Conservation (phyloP, 2,888 invertebrate genomes). For the Andrena minutula region DNA sequence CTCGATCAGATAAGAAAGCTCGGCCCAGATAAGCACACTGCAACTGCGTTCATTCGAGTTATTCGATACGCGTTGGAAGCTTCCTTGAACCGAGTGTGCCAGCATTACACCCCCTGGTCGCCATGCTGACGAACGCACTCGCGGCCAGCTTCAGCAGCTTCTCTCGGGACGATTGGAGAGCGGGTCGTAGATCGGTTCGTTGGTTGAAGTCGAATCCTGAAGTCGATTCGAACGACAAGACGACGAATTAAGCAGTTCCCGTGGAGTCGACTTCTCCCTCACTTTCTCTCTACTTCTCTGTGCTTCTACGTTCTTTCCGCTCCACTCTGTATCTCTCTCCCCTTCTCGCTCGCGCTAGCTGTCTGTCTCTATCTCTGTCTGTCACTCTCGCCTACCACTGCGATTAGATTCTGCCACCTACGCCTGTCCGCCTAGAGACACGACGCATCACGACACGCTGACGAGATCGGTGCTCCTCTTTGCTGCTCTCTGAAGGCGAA, state of each 20-base stretch:
- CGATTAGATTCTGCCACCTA: slow-evolving; percentile 19
- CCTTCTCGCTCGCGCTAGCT: slow-evolving; percentile 16
- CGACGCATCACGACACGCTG: slow-evolving; percentile 49
- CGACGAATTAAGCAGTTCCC: slow-evolving; percentile 25
- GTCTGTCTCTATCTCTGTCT: slow-evolving; percentile 16
- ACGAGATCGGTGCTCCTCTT: slow-evolving; percentile 16
- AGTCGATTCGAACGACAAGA: slow-evolving; percentile 14
- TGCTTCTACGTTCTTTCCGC: slow-evolving; percentile 6
- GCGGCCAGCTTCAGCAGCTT: not conserved
- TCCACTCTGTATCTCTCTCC: slow-evolving; percentile 20
- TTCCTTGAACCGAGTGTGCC: slow-evolving; percentile 11
- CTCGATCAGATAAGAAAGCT: slow-evolving; percentile 48
- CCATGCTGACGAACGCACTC: not conserved
- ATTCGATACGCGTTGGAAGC: not conserved
- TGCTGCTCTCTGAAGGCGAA: not conserved
- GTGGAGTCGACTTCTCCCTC: slow-evolving; percentile 21
- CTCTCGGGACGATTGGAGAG: not conserved
- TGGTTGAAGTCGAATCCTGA: slow-evolving; percentile 6
- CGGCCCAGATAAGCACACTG: slow-evolving; percentile 29
- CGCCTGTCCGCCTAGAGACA: slow-evolving; percentile 48
- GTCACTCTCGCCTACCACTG: slow-evolving; percentile 21
- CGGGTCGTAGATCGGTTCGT: slow-evolving; percentile 11
- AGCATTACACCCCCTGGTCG: not conserved
- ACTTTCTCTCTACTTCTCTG: slow-evolving; percentile 14
- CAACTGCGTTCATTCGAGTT: slow-evolving; percentile 19